phyloP scores from a whole-genome alignment of 2,797 vertebrate species.

The Danio albolineatus region DNA sequence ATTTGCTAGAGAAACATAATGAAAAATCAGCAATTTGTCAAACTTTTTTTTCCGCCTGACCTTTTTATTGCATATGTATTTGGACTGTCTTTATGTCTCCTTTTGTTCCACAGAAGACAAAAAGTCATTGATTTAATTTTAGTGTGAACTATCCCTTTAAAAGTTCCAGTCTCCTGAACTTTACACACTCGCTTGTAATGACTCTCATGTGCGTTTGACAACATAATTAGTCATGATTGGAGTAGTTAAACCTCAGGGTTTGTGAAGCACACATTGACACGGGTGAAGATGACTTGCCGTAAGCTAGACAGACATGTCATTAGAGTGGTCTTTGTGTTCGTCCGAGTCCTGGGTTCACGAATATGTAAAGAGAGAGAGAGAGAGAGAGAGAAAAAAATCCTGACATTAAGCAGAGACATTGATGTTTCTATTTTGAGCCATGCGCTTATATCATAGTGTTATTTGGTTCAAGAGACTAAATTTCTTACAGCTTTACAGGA shows the following conservation, averaged over 20 bases:
- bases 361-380: not conserved
- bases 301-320: conserved; percentile 38
- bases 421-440: conserved; percentile 19
- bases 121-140: not conserved
- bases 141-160: not conserved
- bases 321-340: conserved; percentile 7
- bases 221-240: conserved; percentile 24
- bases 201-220: conserved; percentile 11
- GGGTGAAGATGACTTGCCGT: conserved; percentile 7
- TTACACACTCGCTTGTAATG: not conserved
- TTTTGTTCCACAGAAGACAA: not conserved
- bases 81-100: not conserved
- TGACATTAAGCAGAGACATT: conserved; percentile 11
- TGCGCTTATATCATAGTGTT: conserved; percentile 4
- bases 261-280: conserved; percentile 15
- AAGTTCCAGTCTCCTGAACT: conserved; percentile 9
- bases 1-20: no score
- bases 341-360: conserved; percentile 5
- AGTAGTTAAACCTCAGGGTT: conserved; percentile 26
- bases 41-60: no score
- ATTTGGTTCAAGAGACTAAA: not conserved
- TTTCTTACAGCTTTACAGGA: not conserved
- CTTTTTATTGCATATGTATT: no score
- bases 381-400: not conserved
- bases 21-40: no score